phyloP scores from a whole-genome alignment of 1,140 invertebrate species.

The Lordiphosa mommai region DNA sequence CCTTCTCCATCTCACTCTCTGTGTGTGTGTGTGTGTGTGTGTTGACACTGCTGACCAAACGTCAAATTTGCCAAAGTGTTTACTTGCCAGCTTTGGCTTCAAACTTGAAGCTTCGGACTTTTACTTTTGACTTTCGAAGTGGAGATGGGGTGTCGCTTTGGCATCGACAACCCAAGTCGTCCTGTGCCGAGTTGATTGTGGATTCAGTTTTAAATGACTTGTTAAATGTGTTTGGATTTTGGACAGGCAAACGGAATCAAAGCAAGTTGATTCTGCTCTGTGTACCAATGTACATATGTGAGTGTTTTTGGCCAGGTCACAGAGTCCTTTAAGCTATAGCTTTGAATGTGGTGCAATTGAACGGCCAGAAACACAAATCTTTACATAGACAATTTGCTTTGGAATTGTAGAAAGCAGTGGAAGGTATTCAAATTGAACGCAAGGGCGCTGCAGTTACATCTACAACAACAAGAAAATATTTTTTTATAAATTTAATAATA shows the following conservation, averaged over 20 bases:
- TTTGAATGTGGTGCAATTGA: too few species aligned
- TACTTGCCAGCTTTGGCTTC: conserved; percentile 49
- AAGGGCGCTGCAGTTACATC: too few species aligned
- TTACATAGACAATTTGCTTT: too few species aligned
- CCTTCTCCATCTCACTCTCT: background rate
- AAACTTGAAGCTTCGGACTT: conserved; percentile 8
- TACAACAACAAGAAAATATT: too few species aligned
- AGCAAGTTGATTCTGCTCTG: background rate
- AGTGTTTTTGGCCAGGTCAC: background rate
- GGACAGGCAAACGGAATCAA: conserved; percentile 2
- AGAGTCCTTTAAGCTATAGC: too few species aligned
- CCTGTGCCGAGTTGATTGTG: conserved; percentile 1
- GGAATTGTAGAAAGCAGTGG: too few species aligned
- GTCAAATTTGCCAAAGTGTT: conserved; percentile 76
- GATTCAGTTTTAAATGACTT: conserved; percentile 45
- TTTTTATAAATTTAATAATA: too few species aligned
- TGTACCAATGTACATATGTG: too few species aligned
- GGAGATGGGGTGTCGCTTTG: too few species aligned
- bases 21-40: too few species aligned
- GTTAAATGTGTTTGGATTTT: conserved; percentile 65
- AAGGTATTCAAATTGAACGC: too few species aligned
- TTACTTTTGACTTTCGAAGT: conserved; percentile 10
- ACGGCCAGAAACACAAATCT: too few species aligned
- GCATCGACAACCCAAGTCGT: conserved; percentile 38
- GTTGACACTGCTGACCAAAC: conserved; percentile 72